Evolutionary conservation across 2,888 invertebrate genomes (phyloP), one percentile per base, ranked within the genome.

Genomic region (Hydriomena furcata): DNA sequence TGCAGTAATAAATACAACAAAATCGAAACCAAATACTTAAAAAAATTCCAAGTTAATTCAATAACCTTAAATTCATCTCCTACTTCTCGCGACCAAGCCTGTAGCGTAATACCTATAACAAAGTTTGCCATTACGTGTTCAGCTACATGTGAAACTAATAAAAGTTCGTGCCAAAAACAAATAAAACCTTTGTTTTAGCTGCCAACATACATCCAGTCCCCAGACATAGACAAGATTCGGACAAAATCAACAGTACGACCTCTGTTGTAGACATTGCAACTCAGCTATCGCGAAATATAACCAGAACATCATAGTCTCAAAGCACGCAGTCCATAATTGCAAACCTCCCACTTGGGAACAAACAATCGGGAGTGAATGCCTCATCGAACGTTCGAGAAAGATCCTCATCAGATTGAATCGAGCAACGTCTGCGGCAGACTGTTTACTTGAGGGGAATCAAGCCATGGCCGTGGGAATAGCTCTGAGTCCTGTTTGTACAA

Each of bases 371-470:
- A 34, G 51, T 57, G 57, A 61, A 58, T 52, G 38, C 55, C 50
- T 50, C 44, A 50, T 53, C 52, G 50, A 52, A 37, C 52, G 45
- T 27, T 49, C 53, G 34, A 50, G 48, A 52, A 53, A 48, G 52
- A 57, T 56, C 57, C 59, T 61, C 61, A 56, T 59, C 51, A 60
- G 63, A 68, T 63, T 55, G 63, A 65, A 63, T 58, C 55, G 62
- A 55, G 57, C 48, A 40, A 60, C 63, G 68, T 68, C 67, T 60
- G 48, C 52, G 49, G 64, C 77, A 78, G 73, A 66, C 65, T 71
- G 69, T 75, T 73, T 73, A 71, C 71, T 71, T 64, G 55, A 56
- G 60, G 56, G 38, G 46, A 48, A 45, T 50, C 41, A 55, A 47
- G 50, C 34, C 37, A 40, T 21, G 11, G 20, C 43, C 34, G 27